Conservation (phyloP, 1,140 invertebrate genomes). For the Tyrophagus putrescentiae region DNA sequence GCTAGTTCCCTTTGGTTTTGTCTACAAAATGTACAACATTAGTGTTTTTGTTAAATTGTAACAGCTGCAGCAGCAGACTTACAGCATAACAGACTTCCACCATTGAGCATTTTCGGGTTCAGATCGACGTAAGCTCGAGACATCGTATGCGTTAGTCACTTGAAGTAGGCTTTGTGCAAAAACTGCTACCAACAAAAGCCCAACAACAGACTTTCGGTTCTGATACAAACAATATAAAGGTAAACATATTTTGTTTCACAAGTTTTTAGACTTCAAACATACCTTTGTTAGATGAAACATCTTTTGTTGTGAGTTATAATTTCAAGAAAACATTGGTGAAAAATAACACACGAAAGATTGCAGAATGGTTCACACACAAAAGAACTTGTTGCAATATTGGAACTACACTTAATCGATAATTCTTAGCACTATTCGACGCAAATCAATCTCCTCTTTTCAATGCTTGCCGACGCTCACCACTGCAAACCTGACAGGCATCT, state of each 20-base stretch:
- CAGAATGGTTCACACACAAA: too few relatives aligned
- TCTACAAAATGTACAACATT: background rate
- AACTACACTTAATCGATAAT: too few relatives aligned
- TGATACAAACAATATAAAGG: background rate
- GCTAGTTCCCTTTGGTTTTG: background rate
- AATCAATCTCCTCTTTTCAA: too few relatives aligned
- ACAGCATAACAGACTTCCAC: conserved; percentile 9
- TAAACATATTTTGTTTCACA: background rate
- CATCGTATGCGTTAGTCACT: background rate
- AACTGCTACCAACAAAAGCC: background rate
- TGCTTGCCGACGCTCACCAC: too few relatives aligned
- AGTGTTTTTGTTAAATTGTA: background rate
- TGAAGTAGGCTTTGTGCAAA: background rate
- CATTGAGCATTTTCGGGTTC: conserved; percentile 5
- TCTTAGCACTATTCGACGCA: too few relatives aligned
- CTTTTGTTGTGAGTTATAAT: too few relatives aligned
- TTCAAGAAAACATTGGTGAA: too few relatives aligned
- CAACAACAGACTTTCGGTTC: background rate
- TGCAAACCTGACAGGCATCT: too few relatives aligned
- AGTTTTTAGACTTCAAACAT: too few relatives aligned
- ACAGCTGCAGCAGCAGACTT: background rate
- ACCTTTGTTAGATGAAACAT: too few relatives aligned
- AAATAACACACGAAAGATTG: too few relatives aligned
- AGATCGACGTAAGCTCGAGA: background rate
- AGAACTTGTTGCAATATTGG: too few relatives aligned